Evolutionary conservation across 2,888 invertebrate species (phyloP).

Genomic region (Mesorhabditis sp.): DNA sequence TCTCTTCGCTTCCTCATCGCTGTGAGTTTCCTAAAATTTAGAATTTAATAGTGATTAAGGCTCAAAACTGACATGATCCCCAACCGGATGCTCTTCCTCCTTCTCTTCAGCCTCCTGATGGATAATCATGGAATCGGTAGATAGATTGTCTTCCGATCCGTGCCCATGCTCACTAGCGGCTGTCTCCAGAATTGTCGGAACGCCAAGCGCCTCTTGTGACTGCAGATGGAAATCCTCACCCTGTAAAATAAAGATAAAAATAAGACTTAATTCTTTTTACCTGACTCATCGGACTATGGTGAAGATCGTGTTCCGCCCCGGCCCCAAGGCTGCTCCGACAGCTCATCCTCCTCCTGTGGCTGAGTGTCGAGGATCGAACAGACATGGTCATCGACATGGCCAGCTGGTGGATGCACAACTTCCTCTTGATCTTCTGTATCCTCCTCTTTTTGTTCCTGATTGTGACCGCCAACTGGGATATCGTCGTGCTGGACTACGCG

Average conservation of each 20-base stretch:
- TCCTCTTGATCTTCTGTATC: too few species aligned
- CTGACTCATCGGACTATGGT: constrained; percentile 6
- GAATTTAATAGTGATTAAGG: background rate
- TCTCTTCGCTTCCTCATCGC: background rate
- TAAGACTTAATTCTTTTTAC: background rate
- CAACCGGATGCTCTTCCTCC: constrained; percentile 2
- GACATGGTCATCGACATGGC: too few species aligned
- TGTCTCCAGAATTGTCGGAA: background rate
- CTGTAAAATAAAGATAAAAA: too few species aligned
- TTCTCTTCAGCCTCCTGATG: constrained; percentile 9
- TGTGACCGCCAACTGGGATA: too few species aligned
- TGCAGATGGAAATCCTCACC: background rate
- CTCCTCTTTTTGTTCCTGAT: too few species aligned
- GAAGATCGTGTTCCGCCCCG: background rate
- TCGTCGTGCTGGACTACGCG: background rate
- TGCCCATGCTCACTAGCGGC: background rate
- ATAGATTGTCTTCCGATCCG: constrained; percentile 19
- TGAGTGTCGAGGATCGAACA: too few species aligned
- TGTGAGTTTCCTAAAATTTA: background rate
- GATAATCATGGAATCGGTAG: constrained; percentile 27
- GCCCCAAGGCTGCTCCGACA: background rate
- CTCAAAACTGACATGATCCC: background rate
- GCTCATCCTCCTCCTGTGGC: too few species aligned
- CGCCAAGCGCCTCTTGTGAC: background rate
- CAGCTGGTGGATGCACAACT: too few species aligned